Evolutionary conservation across 2,113 vertebrate species (phyloP).

Genomic region (Aptenodytes forsteri): DNA sequence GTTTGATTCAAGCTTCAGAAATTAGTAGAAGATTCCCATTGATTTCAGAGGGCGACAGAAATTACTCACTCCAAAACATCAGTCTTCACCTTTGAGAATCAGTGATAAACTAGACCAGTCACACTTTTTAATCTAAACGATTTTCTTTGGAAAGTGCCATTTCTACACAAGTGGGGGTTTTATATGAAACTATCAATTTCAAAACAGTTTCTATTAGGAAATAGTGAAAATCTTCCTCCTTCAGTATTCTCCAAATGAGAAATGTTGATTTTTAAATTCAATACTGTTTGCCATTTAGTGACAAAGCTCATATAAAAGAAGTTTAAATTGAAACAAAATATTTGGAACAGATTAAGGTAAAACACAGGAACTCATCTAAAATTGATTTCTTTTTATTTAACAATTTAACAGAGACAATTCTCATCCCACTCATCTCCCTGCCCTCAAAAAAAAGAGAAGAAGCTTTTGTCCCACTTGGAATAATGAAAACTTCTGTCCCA

Average conservation of each 20-base stretch:
- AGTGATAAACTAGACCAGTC: neutral
- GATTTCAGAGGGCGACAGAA: neutral
- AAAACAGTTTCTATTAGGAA: neutral
- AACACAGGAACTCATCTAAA: neutral
- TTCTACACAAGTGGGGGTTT: neutral
- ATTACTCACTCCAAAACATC: neutral
- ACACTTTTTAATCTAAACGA: neutral
- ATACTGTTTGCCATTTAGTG: neutral
- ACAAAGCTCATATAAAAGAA: neutral
- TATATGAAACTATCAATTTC: neutral
- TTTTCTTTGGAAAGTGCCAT: neutral
- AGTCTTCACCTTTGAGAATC: neutral
- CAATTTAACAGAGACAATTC: neutral
- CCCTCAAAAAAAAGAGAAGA: neutral
- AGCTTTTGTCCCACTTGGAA: neutral
- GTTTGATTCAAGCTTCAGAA: neutral
- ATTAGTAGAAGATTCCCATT: neutral
- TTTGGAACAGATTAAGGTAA: neutral
- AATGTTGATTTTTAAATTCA: neutral
- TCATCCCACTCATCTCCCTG: neutral
- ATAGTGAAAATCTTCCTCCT: neutral
- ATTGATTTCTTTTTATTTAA: neutral
- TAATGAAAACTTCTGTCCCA: neutral
- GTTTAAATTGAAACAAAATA: neutral
- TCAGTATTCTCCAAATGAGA: neutral